These are phyloP conservation scores for Novumbra hubbsi DNA, from an alignment of 2,797 vertebrate genomes.

Conservation along the genomic window DNA sequence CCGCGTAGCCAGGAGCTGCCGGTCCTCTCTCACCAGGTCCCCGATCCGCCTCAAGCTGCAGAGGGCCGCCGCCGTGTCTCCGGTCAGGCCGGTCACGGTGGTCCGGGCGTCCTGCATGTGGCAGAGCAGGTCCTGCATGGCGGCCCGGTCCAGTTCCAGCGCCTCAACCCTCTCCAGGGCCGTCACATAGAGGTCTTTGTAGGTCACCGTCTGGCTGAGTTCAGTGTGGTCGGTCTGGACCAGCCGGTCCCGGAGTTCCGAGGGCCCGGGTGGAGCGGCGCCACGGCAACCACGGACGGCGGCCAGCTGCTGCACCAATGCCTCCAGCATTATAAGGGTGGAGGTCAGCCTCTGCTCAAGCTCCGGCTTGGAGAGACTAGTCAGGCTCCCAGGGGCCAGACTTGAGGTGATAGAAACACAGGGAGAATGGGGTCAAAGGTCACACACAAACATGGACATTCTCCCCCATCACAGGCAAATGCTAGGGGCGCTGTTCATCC, in stretches of 20 bases:
- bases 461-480: too few species aligned
- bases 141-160: slow-evolving; percentile 66
- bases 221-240: slow-evolving; percentile 83
- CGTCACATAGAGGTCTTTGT: slow-evolving; percentile 67
- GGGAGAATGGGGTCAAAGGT: background rate
- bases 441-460: background rate
- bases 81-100: slow-evolving; percentile 50
- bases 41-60: slow-evolving; percentile 56
- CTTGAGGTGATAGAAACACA: slow-evolving; percentile 34
- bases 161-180: slow-evolving; percentile 61
- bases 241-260: slow-evolving; percentile 72
- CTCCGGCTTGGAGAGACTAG: slow-evolving; percentile 73
- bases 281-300: slow-evolving; percentile 54
- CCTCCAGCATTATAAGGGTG: slow-evolving; percentile 85
- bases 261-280: slow-evolving; percentile 52
- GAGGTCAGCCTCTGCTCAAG: slow-evolving; percentile 84
- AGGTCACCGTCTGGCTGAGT: slow-evolving; percentile 77
- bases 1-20: slow-evolving; percentile 65
- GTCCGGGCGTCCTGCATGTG: slow-evolving; percentile 56
- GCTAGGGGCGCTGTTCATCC: too few species aligned
- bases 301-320: slow-evolving; percentile 79
- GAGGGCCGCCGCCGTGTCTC: slow-evolving; percentile 59
- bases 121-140: slow-evolving; percentile 55
- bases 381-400: slow-evolving; percentile 72
- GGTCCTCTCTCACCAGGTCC: slow-evolving; percentile 59